Evolutionary conservation across 2,113 vertebrate genomes (phyloP).

Genomic region (Urocynchramus pylzowi): DNA sequence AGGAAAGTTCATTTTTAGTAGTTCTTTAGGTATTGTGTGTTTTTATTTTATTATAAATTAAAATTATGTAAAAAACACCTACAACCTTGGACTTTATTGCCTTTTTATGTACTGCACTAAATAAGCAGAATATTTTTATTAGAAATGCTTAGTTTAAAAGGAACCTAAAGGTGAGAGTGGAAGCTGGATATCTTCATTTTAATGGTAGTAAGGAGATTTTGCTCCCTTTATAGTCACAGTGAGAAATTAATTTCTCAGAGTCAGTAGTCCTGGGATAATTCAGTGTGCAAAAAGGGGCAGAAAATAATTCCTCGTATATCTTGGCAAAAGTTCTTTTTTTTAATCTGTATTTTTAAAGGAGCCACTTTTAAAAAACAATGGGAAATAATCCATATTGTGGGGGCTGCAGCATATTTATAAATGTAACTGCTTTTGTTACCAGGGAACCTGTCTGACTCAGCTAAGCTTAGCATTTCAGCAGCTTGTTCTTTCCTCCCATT

Average conservation of each 20-base stretch:
- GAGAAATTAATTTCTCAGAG: not conserved
- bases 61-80: constrained; percentile 27
- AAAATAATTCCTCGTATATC: not conserved
- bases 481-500: constrained; percentile 53
- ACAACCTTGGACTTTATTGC: not conserved
- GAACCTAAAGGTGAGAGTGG: not conserved
- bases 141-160: not conserved
- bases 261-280: not conserved
- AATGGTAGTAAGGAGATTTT: not conserved
- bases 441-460: constrained; percentile 71
- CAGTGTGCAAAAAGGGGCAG: not conserved
- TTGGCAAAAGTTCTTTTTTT: constrained; percentile 29
- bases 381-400: constrained; percentile 61
- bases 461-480: constrained; percentile 61
- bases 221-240: not conserved
- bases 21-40: not conserved
- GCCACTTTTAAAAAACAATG: constrained; percentile 31
- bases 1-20: constrained; percentile 1
- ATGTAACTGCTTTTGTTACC: constrained; percentile 67
- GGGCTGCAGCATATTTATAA: constrained; percentile 65
- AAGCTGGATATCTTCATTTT: not conserved
- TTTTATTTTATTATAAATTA: constrained; percentile 45
- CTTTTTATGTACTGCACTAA: constrained; percentile 22
- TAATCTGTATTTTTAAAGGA: constrained; percentile 54
- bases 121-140: constrained; percentile 30